Evolutionary conservation across 1,140 invertebrate species (phyloP).

Genomic region (Leptinotarsa undecemlineata): DNA sequence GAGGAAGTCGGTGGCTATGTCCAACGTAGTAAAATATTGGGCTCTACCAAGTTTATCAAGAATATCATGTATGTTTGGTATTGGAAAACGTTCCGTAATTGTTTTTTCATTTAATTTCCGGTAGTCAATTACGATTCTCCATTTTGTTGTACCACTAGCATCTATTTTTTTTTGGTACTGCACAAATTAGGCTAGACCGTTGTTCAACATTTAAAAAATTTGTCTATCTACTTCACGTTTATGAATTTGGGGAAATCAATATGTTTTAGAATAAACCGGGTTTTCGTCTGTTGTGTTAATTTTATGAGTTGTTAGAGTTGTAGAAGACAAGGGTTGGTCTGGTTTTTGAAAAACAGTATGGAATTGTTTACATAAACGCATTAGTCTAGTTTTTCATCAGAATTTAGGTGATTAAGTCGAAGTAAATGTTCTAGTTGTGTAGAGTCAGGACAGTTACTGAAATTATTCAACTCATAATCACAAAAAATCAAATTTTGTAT

Average conservation of each 20-base stretch:
- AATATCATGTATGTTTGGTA: slow-evolving; percentile 60
- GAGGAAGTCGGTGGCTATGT: too few relatives aligned
- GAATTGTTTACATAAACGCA: too few relatives aligned
- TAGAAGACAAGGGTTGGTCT: too few relatives aligned
- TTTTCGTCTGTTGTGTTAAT: too few relatives aligned
- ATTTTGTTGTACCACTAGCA: slow-evolving; percentile 45
- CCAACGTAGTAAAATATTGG: too few relatives aligned
- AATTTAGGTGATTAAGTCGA: too few relatives aligned
- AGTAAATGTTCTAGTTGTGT: too few relatives aligned
- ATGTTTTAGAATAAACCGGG: neutral
- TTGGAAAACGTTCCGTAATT: slow-evolving; percentile 54
- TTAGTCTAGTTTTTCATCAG: too few relatives aligned
- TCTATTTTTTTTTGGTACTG: slow-evolving; percentile 47
- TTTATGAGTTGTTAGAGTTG: too few relatives aligned
- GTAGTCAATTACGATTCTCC: slow-evolving; percentile 53
- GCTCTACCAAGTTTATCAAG: slow-evolving; percentile 25
- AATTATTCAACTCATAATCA: neutral
- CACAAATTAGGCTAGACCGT: slow-evolving; percentile 23
- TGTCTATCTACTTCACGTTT: slow-evolving; percentile 35
- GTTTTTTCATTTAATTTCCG: slow-evolving; percentile 52
- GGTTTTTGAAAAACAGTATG: too few relatives aligned
- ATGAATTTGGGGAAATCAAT: slow-evolving; percentile 31
- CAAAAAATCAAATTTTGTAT: neutral
- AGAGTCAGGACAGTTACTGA: too few relatives aligned
- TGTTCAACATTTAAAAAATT: slow-evolving; percentile 32